Evolutionary conservation across 1,140 invertebrate species (phyloP).

Genomic region (Laodelphax striatellus): DNA sequence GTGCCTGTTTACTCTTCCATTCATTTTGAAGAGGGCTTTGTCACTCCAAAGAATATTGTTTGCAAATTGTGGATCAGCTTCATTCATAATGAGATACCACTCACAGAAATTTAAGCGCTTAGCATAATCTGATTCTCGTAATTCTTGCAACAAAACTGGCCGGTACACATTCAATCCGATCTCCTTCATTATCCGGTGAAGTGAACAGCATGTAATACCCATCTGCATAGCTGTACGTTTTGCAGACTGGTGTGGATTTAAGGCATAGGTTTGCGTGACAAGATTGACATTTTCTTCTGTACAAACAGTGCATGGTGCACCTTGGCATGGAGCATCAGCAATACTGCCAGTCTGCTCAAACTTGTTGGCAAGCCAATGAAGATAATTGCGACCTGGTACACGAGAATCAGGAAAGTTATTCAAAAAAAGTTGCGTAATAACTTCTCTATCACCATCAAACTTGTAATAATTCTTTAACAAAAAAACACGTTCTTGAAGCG

Average conservation of each 20-base stretch:
- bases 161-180: background rate
- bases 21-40: background rate
- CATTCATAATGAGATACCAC: constrained; percentile 1
- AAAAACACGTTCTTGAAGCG: too few relatives aligned
- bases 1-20: background rate
- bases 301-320: background rate
- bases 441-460: too few relatives aligned
- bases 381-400: too few relatives aligned
- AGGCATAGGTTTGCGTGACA: constrained; percentile 1
- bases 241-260: background rate
- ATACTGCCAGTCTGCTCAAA: background rate
- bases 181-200: background rate
- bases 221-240: background rate
- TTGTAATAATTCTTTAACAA: too few relatives aligned
- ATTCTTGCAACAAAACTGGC: constrained; percentile 3
- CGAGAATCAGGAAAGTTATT: too few relatives aligned
- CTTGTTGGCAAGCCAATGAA: background rate
- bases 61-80: background rate
- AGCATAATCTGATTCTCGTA: constrained; percentile 1
- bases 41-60: background rate
- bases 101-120: background rate
- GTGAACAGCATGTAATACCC: background rate
- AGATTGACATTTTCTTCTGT: constrained; percentile 3
- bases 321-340: constrained; percentile 3
- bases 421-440: too few relatives aligned